Percentiles rank a stretch among this genome's conserved stretches.
Evolutionary conservation across 2,113 vertebrate species (phyloP).

Genomic region (Elaphurus davidianus): DNA sequence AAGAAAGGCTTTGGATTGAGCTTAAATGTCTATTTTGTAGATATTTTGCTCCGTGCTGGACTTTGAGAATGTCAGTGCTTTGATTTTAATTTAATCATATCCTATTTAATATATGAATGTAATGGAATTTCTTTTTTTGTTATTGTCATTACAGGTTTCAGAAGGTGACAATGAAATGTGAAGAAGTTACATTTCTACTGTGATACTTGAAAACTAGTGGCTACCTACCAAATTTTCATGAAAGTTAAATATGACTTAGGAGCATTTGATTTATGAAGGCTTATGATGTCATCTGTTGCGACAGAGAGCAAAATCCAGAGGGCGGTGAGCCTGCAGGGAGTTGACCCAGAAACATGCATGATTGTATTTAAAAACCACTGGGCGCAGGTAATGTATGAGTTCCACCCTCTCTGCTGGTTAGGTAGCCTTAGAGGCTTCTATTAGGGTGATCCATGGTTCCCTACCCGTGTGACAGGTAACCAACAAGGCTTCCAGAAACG

Average conservation of each 20-base stretch:
- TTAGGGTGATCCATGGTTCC: background rate
- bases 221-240: slow-evolving; percentile 43
- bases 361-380: slow-evolving; percentile 99
- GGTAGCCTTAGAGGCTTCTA: background rate
- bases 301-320: slow-evolving; percentile 84
- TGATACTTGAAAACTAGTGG: slow-evolving; percentile 68
- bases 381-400: slow-evolving; percentile 90
- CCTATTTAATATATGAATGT: background rate
- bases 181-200: slow-evolving; percentile 34
- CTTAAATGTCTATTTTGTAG: background rate
- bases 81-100: slow-evolving; percentile 9
- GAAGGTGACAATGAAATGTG: slow-evolving; percentile 40
- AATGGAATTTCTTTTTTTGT: background rate
- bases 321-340: slow-evolving; percentile 89
- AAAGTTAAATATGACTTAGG: slow-evolving; percentile 82
- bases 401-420: slow-evolving; percentile 37
- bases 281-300: slow-evolving; percentile 91
- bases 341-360: slow-evolving; percentile 99
- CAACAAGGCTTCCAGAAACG: background rate
- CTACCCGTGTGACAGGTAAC: background rate
- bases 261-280: slow-evolving; percentile 74
- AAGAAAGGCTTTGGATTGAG: background rate
- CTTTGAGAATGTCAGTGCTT: background rate
- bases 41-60: background rate
- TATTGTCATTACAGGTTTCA: slow-evolving; percentile 75